A percentile compares a stretch with the other conserved stretches of the same genome.
Evolutionary conservation across 2,888 invertebrate genomes (phyloP).

Genomic region (Amblyjoppa proteus): DNA sequence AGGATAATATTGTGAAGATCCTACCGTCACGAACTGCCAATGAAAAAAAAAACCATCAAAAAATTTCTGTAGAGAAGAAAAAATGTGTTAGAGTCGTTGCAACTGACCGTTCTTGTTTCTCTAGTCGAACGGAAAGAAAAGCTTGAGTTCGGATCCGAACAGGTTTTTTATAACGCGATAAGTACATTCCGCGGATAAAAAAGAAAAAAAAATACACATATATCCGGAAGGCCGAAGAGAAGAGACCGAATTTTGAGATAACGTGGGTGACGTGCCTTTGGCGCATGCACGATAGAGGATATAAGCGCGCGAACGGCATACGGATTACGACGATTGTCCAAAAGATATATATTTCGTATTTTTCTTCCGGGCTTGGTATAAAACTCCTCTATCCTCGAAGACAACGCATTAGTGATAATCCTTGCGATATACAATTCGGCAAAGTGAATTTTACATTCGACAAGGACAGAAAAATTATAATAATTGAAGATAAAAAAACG

Average conservation of each 20-base stretch:
- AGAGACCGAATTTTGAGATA: slow-evolving; percentile 41
- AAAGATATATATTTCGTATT: slow-evolving; percentile 50
- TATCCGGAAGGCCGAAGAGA: slow-evolving; percentile 25
- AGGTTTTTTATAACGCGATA: slow-evolving; percentile 21
- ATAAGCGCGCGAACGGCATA: neutral
- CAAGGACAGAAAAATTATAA: slow-evolving; percentile 31
- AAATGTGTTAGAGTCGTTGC: slow-evolving; percentile 1
- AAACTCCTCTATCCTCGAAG: slow-evolving; percentile 37
- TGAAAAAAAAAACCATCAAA: slow-evolving; percentile 25
- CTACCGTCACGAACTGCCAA: slow-evolving; percentile 55
- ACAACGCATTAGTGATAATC: slow-evolving; percentile 65
- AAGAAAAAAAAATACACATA: neutral
- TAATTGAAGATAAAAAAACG: slow-evolving; percentile 48
- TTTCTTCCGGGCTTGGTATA: slow-evolving; percentile 37
- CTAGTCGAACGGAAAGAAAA: neutral
- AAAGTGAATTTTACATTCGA: slow-evolving; percentile 32
- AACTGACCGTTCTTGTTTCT: slow-evolving; percentile 4
- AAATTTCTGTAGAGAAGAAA: slow-evolving; percentile 15
- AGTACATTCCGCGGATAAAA: slow-evolving; percentile 43
- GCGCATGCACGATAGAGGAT: slow-evolving; percentile 45
- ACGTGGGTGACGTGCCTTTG: slow-evolving; percentile 54
- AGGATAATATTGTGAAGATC: slow-evolving; percentile 29
- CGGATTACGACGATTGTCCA: slow-evolving; percentile 30
- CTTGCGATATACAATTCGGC: slow-evolving; percentile 24
- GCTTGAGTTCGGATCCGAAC: neutral